Evolutionary conservation across 1,140 invertebrate genomes (phyloP), one percentile per base, ranked within the genome.

Genomic region (Drosophila asahinai): DNA sequence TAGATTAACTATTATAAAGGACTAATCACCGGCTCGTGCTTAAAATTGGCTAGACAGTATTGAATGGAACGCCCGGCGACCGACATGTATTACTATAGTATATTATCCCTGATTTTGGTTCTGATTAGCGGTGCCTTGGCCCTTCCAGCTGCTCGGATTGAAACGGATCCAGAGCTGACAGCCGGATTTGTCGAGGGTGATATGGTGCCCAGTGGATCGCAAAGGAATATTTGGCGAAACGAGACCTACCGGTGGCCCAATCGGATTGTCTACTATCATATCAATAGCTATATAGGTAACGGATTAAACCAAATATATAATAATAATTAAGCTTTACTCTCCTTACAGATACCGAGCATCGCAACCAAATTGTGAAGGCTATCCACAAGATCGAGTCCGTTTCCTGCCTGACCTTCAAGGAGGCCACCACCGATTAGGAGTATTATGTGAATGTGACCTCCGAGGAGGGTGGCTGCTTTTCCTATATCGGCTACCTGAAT

Each of bases 181-280:
- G 71, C 81, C 5, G 91, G 87, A 2, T 89, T 66, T 49, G 30
- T 70, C 0, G 81, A 92, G 19, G 91, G 91, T 9, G 91, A 92
- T 25, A 92, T 92, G 70, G 38, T 89, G n/a, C 48, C 82, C 5
- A 57, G 52, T 40, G 67, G 30, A 30, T 14, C 3, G 1, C 47
- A 8, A 15, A 68, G 79, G n/a, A 96, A 96, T 78, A 95, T 95
- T 5, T 79, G 96, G 2, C 84, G 94, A n/a, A 94, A 95, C 61
- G 93, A 93, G 9, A 93, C 93, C 2, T 94, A 94, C 54, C 93
- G 94, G 19, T 96, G 96, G 96, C 94, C 94, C 0, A 93, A 94
- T 60, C 95, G 94, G 42, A 93, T 95, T 64, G 93, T 96, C 2
- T 94, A 95, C 22, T 95, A 95, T 75, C 93, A 93, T 19, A 95